Conservation (phyloP, 2,888 invertebrate species). For the Platycheirus albimanus region DNA sequence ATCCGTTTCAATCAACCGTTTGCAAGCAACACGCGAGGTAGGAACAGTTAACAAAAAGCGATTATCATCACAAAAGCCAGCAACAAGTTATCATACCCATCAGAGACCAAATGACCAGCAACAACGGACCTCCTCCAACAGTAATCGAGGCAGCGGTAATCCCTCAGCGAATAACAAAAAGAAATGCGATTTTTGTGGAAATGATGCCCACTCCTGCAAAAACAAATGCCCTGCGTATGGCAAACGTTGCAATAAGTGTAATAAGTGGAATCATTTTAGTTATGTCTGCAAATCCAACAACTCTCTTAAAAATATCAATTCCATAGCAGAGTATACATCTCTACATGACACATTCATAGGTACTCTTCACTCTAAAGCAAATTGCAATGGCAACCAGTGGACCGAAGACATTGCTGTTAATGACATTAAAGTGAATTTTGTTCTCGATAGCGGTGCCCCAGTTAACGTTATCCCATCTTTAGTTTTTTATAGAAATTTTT, state of each 20-base stretch:
- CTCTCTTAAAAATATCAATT: background rate
- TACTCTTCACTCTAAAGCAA: conserved; percentile 5
- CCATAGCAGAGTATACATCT: background rate
- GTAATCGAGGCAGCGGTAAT: background rate
- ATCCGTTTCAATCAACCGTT: conserved; percentile 8
- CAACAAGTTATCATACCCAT: conserved; percentile 2
- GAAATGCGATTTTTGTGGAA: conserved; percentile 13
- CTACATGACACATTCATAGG: background rate
- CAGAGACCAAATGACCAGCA: background rate
- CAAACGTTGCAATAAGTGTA: conserved; percentile 8
- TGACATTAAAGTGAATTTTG: conserved; percentile 14
- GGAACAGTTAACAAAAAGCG: conserved; percentile 6
- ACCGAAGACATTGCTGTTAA: conserved; percentile 13
- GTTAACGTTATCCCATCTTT: background rate
- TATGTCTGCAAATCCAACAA: conserved; percentile 9
- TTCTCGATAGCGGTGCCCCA: conserved; percentile 20
- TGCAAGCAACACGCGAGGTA: conserved; percentile 1
- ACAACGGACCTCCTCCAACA: conserved; percentile 3
- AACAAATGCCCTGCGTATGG: conserved; percentile 1
- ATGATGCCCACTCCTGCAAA: conserved; percentile 9
- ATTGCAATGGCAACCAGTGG: background rate
- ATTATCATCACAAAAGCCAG: background rate
- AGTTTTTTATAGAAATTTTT: background rate
- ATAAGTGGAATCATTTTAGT: conserved; percentile 37
- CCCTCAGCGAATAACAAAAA: background rate